Conservation (phyloP, 2,797 vertebrate genomes). For the Mycteria americana region DNA sequence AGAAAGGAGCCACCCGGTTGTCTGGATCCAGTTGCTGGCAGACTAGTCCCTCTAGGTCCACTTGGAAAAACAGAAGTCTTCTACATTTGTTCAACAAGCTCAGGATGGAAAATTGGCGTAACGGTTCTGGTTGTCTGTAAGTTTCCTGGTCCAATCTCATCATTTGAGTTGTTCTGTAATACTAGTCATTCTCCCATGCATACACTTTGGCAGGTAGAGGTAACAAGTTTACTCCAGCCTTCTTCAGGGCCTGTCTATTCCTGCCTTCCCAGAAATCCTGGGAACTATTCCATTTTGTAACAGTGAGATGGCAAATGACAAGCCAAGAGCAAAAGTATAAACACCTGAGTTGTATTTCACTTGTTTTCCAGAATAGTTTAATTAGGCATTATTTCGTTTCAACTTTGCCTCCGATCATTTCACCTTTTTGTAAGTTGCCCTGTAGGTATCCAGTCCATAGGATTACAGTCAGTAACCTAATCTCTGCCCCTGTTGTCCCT, state of each 20-base stretch:
- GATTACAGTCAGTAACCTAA: not conserved
- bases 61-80: not conserved
- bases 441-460: not conserved
- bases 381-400: not conserved
- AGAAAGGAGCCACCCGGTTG: accelerated
- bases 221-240: not conserved
- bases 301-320: not conserved
- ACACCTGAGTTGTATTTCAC: not conserved
- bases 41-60: not conserved
- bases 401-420: not conserved
- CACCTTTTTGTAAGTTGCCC: not conserved
- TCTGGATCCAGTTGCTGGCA: not conserved
- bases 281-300: not conserved
- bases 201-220: not conserved
- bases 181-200: not conserved
- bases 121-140: not conserved
- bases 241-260: not conserved
- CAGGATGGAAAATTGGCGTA: not conserved
- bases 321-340: not conserved
- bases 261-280: not conserved
- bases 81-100: not conserved
- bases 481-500: not conserved
- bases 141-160: not conserved
- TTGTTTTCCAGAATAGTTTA: not conserved
- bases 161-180: not conserved